Evolutionary conservation across 2,113 vertebrate genomes (phyloP).

Genomic region (Mormoops blainvillei): DNA sequence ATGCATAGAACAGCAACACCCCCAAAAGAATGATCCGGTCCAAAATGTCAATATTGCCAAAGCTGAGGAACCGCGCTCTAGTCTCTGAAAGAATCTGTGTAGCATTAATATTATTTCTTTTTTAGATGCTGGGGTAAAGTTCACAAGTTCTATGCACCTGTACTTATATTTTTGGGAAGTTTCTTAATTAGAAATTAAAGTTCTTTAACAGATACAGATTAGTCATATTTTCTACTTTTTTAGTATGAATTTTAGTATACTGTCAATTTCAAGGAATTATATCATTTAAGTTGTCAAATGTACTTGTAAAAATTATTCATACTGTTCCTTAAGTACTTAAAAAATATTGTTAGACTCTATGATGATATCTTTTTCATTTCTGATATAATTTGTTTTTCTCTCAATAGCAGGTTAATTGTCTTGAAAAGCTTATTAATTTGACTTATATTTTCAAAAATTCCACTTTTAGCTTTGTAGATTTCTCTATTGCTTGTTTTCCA

Average conservation of each 20-base stretch:
- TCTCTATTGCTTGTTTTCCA: not conserved
- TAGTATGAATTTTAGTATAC: not conserved
- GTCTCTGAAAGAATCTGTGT: not conserved
- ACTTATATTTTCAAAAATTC: not conserved
- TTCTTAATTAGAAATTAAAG: not conserved
- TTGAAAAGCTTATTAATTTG: not conserved
- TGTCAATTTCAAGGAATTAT: not conserved
- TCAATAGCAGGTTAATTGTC: not conserved
- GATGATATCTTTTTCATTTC: not conserved
- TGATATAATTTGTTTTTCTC: not conserved
- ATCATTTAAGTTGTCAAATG: not conserved
- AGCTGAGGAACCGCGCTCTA: not conserved
- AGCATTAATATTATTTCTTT: not conserved
- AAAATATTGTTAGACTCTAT: not conserved
- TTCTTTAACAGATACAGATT: not conserved
- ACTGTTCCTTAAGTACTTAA: not conserved
- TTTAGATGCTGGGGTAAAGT: not conserved
- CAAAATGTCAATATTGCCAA: not conserved
- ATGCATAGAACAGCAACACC: not conserved
- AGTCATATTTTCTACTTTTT: not conserved
- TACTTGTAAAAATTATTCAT: not conserved
- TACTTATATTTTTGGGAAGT: not conserved
- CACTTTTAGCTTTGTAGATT: not conserved
- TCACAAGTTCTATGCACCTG: not conserved
- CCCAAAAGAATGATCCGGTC: not conserved